Evolutionary conservation across 2,888 invertebrate genomes (phyloP).

Genomic region (Melangyna quadrimaculata): DNA sequence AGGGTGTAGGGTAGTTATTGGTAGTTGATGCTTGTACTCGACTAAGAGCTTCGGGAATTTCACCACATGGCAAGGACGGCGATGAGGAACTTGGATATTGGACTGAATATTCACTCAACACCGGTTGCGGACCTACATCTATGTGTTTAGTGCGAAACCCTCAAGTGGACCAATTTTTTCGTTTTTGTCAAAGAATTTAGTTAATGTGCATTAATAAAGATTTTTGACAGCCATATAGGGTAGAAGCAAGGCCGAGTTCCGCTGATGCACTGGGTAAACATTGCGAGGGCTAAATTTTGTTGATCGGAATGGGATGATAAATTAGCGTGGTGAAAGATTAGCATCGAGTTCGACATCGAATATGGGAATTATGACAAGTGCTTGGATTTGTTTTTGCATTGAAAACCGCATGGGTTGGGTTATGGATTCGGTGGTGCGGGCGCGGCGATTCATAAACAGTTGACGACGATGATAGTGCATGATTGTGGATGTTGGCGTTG

Average conservation of each 20-base stretch:
- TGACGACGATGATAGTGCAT: conserved; percentile 57
- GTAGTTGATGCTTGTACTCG: conserved; percentile 61
- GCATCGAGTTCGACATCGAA: conserved; percentile 61
- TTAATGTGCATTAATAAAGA: conserved; percentile 58
- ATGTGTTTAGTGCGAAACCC: conserved; percentile 61
- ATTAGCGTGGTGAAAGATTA: conserved; percentile 70
- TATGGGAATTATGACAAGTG: conserved; percentile 70
- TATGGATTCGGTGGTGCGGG: background rate
- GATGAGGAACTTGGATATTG: conserved; percentile 13
- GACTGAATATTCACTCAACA: conserved; percentile 44
- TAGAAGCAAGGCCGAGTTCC: background rate
- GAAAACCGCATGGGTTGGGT: conserved; percentile 55
- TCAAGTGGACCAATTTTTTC: conserved; percentile 51
- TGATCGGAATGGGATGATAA: conserved; percentile 57
- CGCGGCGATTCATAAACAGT: background rate
- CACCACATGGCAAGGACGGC: conserved; percentile 65
- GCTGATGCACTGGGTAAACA: conserved; percentile 53
- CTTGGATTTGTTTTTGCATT: conserved; percentile 69
- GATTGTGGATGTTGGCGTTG: conserved; percentile 31
- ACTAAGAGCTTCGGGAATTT: conserved; percentile 68
- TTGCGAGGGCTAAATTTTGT: conserved; percentile 4
- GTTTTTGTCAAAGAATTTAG: conserved; percentile 24
- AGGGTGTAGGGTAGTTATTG: conserved; percentile 40
- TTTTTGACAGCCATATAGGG: conserved; percentile 29
- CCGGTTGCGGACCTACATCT: conserved; percentile 68